phyloP scores from a whole-genome alignment of 2,113 vertebrate genomes.

The Leptosomus discolor region DNA sequence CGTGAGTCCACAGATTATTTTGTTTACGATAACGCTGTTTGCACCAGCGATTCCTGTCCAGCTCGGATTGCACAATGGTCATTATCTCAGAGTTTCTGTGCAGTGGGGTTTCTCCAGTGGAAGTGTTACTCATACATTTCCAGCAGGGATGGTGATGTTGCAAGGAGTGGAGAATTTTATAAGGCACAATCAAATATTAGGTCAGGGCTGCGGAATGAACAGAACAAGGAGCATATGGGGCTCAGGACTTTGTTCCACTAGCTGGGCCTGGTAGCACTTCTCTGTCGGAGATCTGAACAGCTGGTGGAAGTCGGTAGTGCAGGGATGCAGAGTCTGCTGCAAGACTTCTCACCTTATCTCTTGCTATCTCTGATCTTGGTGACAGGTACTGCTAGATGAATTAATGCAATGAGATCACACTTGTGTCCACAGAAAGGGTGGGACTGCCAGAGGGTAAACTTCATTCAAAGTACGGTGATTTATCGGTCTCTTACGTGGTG shows the following conservation, averaged over 20 bases:
- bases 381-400: constrained; percentile 11
- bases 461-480: neutral
- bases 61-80: neutral
- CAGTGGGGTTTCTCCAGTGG: neutral
- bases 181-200: neutral
- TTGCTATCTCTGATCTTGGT: neutral
- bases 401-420: constrained; percentile 2
- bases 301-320: neutral
- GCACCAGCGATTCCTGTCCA: neutral
- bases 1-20: constrained; percentile 35
- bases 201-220: neutral
- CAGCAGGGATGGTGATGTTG: neutral
- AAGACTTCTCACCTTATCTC: neutral
- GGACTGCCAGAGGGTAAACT: constrained; percentile 3
- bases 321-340: neutral
- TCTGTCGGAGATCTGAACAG: neutral
- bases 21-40: neutral
- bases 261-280: neutral
- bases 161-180: neutral
- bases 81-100: constrained; percentile 1
- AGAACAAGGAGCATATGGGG: accelerated
- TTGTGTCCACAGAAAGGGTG: neutral
- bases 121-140: neutral
- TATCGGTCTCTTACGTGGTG: neutral
- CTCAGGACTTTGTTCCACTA: neutral